Conservation (phyloP, 2,113 vertebrate species). For the Jacana jacana region DNA sequence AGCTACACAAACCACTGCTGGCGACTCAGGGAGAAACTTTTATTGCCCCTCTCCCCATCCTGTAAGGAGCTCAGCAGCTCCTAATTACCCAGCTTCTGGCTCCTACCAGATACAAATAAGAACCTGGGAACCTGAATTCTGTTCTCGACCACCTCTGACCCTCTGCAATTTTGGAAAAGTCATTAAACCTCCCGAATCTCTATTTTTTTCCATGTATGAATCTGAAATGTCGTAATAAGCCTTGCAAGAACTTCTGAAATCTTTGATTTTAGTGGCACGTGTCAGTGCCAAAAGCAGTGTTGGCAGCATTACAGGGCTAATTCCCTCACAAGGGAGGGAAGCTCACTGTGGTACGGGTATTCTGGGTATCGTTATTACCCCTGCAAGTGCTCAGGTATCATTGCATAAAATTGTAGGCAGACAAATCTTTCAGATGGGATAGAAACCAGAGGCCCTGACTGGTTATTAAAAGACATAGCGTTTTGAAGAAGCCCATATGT, state of each 20-base stretch:
- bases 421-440: constrained; percentile 22
- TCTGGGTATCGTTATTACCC: neutral
- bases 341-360: neutral
- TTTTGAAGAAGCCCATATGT: constrained; percentile 33
- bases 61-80: neutral
- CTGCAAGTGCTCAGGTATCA: constrained; percentile 1
- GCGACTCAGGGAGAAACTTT: neutral
- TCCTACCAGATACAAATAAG: neutral
- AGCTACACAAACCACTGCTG: neutral
- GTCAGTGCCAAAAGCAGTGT: neutral
- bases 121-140: neutral
- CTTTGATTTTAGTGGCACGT: neutral
- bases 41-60: neutral
- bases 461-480: neutral
- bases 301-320: neutral
- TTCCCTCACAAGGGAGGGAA: neutral
- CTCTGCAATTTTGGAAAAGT: neutral
- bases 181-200: neutral
- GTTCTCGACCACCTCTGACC: neutral
- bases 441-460: constrained; percentile 31
- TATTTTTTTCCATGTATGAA: neutral
- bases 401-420: constrained; percentile 23
- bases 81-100: neutral
- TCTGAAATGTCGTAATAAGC: neutral
- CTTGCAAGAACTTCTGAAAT: neutral